A percentile compares a stretch with the other conserved stretches of the same genome.
These are phyloP conservation scores for Sericinus montela DNA, from an alignment of 2,888 invertebrate species.

Conservation along the genomic window DNA sequence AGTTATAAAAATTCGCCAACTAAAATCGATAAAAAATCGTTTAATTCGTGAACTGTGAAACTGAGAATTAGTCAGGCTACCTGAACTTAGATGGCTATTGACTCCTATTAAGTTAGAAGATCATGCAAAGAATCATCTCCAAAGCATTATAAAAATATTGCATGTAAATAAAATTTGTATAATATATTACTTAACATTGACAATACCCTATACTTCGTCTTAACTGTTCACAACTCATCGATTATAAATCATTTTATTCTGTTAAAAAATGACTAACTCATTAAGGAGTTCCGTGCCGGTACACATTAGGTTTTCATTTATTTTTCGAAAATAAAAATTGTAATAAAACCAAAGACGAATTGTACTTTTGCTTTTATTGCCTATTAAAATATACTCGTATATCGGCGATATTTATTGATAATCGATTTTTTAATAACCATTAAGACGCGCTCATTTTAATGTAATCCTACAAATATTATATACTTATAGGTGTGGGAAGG, in stretches of 20 bases:
- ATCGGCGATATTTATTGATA: constrained; percentile 68
- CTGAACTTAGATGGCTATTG: too few relatives aligned
- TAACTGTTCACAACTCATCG: constrained; percentile 59
- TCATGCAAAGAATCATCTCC: too few relatives aligned
- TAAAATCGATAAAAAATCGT: too few relatives aligned
- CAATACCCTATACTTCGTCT: constrained; percentile 51
- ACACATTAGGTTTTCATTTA: constrained; percentile 27
- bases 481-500: constrained; percentile 18
- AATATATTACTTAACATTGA: not conserved
- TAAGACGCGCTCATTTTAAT: constrained; percentile 45
- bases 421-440: constrained; percentile 62
- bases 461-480: constrained; percentile 40
- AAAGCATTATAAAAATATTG: too few relatives aligned
- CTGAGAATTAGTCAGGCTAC: too few relatives aligned
- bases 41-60: too few relatives aligned
- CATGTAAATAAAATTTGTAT: too few relatives aligned
- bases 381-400: constrained; percentile 49
- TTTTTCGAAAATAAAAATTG: constrained; percentile 21
- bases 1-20: too few relatives aligned
- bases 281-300: constrained; percentile 56
- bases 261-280: constrained; percentile 59
- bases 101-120: too few relatives aligned
- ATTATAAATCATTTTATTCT: constrained; percentile 57
- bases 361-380: constrained; percentile 51
- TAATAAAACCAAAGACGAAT: constrained; percentile 24